Percentiles rank a stretch among this genome's conserved stretches.
Evolutionary conservation across 2,113 vertebrate species (phyloP).

Genomic region (Ophthalmolycus amberensis): DNA sequence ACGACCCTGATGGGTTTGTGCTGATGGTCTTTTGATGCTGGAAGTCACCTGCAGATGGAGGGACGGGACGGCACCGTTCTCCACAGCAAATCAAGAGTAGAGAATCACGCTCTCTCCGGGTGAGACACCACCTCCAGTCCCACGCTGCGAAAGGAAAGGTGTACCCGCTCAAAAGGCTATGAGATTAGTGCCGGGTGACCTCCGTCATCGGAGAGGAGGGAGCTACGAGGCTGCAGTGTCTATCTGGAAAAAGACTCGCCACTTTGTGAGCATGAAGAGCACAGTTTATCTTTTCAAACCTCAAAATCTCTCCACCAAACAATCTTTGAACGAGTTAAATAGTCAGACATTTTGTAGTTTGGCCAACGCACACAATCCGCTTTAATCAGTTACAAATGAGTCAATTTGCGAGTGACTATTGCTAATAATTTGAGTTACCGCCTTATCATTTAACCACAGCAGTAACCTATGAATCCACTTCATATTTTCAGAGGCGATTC

Average conservation of each 20-base stretch:
- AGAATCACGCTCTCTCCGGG: not conserved
- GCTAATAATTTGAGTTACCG: not conserved
- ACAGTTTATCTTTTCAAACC: not conserved
- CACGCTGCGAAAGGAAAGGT: not conserved
- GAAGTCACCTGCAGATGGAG: too few species aligned
- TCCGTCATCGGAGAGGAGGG: not conserved
- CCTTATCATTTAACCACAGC: not conserved
- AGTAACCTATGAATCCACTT: not conserved
- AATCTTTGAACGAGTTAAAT: not conserved
- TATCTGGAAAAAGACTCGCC: not conserved
- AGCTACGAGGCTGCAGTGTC: not conserved
- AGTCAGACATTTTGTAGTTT: not conserved
- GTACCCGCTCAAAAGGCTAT: not conserved
- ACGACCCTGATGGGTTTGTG: too few species aligned
- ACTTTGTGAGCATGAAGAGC: too few species aligned
- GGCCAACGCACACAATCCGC: not conserved
- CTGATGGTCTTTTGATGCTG: too few species aligned
- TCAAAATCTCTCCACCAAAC: not conserved
- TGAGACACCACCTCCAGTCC: not conserved
- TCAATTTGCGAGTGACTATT: not conserved
- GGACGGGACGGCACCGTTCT: not conserved
- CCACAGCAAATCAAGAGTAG: not conserved
- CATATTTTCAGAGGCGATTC: not conserved
- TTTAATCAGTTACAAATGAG: not conserved
- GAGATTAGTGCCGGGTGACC: not conserved